Evolutionary conservation across 2,888 invertebrate species (phyloP).

Genomic region (Nesidiocoris tenuis): DNA sequence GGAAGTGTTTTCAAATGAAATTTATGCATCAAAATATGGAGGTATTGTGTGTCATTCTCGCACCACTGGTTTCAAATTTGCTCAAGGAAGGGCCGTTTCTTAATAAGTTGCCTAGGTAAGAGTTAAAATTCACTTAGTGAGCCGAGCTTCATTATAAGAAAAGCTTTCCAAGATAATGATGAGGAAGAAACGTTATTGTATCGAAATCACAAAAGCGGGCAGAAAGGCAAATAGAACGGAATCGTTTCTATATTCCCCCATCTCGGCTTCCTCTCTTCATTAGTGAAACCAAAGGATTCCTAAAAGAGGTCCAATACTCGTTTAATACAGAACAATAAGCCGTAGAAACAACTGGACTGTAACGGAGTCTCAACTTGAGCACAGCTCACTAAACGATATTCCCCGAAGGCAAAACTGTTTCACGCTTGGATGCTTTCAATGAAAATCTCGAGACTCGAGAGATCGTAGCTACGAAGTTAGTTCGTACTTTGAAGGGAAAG

Average conservation of each 20-base stretch:
- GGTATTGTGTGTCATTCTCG: too few relatives aligned
- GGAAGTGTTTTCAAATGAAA: too few relatives aligned
- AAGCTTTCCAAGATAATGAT: background rate
- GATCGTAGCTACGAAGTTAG: too few relatives aligned
- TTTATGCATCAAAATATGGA: too few relatives aligned
- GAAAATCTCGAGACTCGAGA: background rate
- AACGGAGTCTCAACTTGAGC: background rate
- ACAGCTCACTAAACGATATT: background rate
- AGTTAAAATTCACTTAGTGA: too few relatives aligned
- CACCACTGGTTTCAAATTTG: too few relatives aligned
- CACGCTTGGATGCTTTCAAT: background rate
- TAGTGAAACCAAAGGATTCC: background rate
- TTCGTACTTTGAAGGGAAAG: background rate
- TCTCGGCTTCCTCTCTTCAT: background rate
- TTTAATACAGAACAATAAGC: background rate
- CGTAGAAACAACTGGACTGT: background rate
- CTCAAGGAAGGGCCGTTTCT: too few relatives aligned
- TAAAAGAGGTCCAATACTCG: background rate
- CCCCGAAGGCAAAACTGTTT: background rate
- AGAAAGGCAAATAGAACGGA: background rate
- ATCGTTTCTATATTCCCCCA: background rate
- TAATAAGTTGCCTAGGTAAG: too few relatives aligned
- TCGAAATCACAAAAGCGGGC: background rate
- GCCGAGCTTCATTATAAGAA: too few relatives aligned
- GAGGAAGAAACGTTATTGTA: background rate